Evolutionary conservation across 2,888 invertebrate species (phyloP).

Genomic region (Mycogona germanica): DNA sequence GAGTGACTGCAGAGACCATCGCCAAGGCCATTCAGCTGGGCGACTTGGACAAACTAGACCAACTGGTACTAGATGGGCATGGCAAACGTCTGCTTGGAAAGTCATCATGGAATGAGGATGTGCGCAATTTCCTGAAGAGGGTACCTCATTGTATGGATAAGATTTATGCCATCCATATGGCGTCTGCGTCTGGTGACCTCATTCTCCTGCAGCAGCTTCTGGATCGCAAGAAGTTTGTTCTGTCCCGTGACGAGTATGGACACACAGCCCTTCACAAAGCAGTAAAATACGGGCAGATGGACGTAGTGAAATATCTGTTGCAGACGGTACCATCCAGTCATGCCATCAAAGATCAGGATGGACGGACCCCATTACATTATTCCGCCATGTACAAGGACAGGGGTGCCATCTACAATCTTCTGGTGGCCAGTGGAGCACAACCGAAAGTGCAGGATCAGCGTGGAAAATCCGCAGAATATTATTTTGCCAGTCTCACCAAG

Average conservation of each 20-base stretch:
- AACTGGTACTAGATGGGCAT: conserved; percentile 30
- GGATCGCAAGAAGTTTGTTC: conserved; percentile 46
- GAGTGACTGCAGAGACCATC: conserved; percentile 30
- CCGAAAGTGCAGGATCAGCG: conserved; percentile 44
- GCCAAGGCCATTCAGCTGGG: conserved; percentile 33
- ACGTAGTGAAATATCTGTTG: conserved; percentile 52
- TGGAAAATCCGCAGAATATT: conserved; percentile 67
- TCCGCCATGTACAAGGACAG: conserved; percentile 44
- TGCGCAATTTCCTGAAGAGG: conserved; percentile 75
- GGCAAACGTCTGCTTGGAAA: conserved; percentile 27
- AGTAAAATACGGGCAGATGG: conserved; percentile 68
- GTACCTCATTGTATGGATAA: conserved; percentile 68
- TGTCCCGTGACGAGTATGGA: conserved; percentile 67
- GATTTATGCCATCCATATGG: conserved; percentile 34
- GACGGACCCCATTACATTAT: conserved; percentile 74
- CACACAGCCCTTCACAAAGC: conserved; percentile 79
- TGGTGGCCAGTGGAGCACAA: conserved; percentile 29
- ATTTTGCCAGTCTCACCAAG: conserved; percentile 42
- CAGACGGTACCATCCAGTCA: conserved; percentile 35
- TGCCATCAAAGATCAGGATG: conserved; percentile 34
- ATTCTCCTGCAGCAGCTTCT: conserved; percentile 30
- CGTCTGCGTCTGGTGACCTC: conserved; percentile 34
- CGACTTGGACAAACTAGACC: conserved; percentile 33
- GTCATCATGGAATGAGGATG: conserved; percentile 48
- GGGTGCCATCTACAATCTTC: conserved; percentile 27